Base-by-base conservation (phyloP, 2,797 vertebrate genomes). In the Ptychobarbus kaznakovi region DNA sequence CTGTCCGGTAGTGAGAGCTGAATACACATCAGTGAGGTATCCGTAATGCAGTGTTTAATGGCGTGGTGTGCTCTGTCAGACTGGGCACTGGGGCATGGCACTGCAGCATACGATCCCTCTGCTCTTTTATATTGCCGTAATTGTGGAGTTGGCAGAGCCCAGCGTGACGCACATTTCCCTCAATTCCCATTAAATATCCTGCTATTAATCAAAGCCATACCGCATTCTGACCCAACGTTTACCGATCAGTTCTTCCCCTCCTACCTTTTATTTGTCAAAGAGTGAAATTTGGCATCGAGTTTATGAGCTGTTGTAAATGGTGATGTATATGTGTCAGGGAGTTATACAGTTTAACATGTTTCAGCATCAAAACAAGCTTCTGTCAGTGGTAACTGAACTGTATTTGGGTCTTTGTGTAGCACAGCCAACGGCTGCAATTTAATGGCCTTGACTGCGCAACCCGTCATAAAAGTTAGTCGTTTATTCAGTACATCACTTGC, bases 91-190 rank as follows among this genome's bases (percentile, higher is more conserved):
- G 81, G 75, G 63, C 73, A 76, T 77, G 53, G 7, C 74, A 69
- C 56, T 86, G 77, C 84, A 81, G 82, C 81, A 77, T 70, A 69
- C 70, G 25, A 78, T 81, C 74, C 63, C 82, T 82, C 76, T 86
- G 80, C 83, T 90, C 82, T 80, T 86, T 87, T 84, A 87, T 88
- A 81, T 84, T 86, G 84, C 79, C 5, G 86, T 85, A 80, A 85
- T 89, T 84, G 89, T 69, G 73, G 74, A 42, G 65, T 88, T 92
- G 89, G 87, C 89, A 90, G 63, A 61, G 77, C 80, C 75, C 73
- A 61, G 85, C 25, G 53, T 90, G 85, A 87, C 35, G 72, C 80
- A 86, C 80, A 82, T 88, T 87, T 79, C 72, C 80, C 74, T 73
- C 72, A 84, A 73, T 66, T 89, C 75, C 80, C 78, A 89, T 89